Evolutionary conservation across 2,888 invertebrate species (phyloP), one percentile per base, ranked within the genome.

Genomic region (Hofmannophila pseudospretella): DNA sequence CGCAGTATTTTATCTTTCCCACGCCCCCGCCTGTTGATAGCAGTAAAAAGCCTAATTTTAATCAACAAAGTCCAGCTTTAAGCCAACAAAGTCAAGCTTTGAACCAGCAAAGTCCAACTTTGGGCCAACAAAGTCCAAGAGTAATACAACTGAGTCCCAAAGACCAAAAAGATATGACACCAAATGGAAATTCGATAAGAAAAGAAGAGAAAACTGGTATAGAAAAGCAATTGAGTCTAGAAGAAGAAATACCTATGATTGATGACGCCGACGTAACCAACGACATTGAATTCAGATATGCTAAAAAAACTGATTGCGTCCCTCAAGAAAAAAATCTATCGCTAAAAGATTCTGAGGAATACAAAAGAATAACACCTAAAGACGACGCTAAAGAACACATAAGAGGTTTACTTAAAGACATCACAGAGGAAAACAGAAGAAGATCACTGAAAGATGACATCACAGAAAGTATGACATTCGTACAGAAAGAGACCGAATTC

Each of bases 191-290:
- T 27, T 14, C 37, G 10, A 34, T 38, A 12, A 39, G 22, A 32
- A 41, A 45, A 3, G 42, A 31, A 11, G 34, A 45, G 34, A 67
- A 63, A 31, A 70, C 69, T 22, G 86, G 88, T 1, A 88, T 88
- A 8, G 88, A 88, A 49, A 87, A 88, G 45, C 87, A 87, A 46
- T 42, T 88, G 4, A 86, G 86, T 52, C 54, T 88, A 25, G 85
- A 85, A 69, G 88, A 87, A 58, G 88, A 88, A 49, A 87, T 88
- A 54, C 88, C 88, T 3, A 88, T 88, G 88, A 88, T 88, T 13
- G 88, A 88, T 23, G 88, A 88, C 45, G 54, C 70, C 1, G 73
- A 82, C 44, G 36, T 87, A 10, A 76, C 78, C 0, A 85, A 88
- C 32, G 87, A 88, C 43, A 54, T 88, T 14, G 88, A 88, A 51